Percentiles rank a stretch among this genome's conserved stretches.
These are phyloP conservation scores for Cabera pusaria DNA, from an alignment of 2,888 invertebrate species.

Conservation along the genomic window DNA sequence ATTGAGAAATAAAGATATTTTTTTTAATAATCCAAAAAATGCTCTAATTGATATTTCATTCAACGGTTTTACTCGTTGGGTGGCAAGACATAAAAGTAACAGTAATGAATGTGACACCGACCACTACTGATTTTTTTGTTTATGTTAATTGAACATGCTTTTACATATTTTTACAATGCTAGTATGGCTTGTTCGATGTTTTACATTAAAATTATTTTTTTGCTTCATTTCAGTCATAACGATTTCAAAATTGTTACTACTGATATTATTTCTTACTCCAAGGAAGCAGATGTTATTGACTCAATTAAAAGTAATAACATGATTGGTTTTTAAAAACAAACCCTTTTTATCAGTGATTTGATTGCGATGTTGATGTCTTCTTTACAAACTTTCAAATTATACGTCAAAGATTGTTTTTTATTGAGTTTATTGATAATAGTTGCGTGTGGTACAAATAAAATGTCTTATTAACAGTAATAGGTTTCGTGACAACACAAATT, in stretches of 20 bases:
- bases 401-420: conserved; percentile 51
- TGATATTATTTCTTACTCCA: no score
- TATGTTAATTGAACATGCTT: conserved; percentile 49
- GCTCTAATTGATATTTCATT: conserved; percentile 81
- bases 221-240: conserved; percentile 15
- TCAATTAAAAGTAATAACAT: conserved; percentile 74
- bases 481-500: conserved; percentile 63
- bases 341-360: conserved; percentile 58
- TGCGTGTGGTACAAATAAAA: conserved; percentile 53
- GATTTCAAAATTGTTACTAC: no score
- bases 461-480: conserved; percentile 48
- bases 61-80: conserved; percentile 73
- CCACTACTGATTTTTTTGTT: conserved; percentile 49
- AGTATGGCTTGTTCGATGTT: conserved; percentile 34
- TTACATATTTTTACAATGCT: conserved; percentile 30
- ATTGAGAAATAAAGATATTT: conserved; percentile 76
- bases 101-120: conserved; percentile 66
- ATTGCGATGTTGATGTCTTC: conserved; percentile 66
- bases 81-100: conserved; percentile 69
- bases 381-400: conserved; percentile 57
- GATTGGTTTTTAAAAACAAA: conserved; percentile 62
- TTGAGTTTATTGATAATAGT: conserved; percentile 46
- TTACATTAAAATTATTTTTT: conserved; percentile 29
- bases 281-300: conserved; percentile 57
- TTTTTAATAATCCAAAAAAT: conserved; percentile 64